Conservation (phyloP, 2,888 invertebrate species). For the Acleris emargana region DNA sequence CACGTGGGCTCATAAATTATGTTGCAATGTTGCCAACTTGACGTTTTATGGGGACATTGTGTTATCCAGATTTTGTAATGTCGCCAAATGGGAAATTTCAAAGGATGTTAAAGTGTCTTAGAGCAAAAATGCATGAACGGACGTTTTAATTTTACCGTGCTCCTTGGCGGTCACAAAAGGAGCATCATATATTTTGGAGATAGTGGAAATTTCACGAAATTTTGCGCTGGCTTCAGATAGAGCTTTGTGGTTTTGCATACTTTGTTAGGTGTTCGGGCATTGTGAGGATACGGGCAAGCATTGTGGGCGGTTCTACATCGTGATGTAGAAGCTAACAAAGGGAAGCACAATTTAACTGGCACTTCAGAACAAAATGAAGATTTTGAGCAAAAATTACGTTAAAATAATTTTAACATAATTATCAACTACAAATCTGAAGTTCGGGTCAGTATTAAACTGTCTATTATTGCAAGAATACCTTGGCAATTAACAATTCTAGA, state of each 20-base stretch:
- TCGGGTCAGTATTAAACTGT: no score
- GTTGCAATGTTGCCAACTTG: slow-evolving; percentile 12
- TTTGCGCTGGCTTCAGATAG: slow-evolving; percentile 1
- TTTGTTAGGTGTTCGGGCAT: background rate
- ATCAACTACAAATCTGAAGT: no score
- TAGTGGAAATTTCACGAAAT: slow-evolving; percentile 5
- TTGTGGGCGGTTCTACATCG: background rate
- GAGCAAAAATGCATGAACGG: slow-evolving; percentile 5
- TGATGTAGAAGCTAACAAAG: background rate
- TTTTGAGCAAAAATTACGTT: no score
- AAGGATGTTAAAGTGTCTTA: background rate
- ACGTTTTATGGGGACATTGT: slow-evolving; percentile 17
- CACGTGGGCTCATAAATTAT: slow-evolving; percentile 32
- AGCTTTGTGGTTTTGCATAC: slow-evolving; percentile 1
- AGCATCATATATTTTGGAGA: slow-evolving; percentile 12
- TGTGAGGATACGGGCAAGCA: background rate
- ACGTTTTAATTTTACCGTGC: slow-evolving; percentile 13
- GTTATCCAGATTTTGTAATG: slow-evolving; percentile 3
- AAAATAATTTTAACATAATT: no score
- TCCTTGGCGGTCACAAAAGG: slow-evolving; percentile 7
- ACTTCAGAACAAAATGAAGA: no score
- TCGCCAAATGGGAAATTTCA: slow-evolving; percentile 36
- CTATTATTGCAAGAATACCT: no score
- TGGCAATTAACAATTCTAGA: no score
- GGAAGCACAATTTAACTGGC: background rate